Evolutionary conservation across 2,113 vertebrate genomes (phyloP).

Genomic region (Odontesthes bonariensis): DNA sequence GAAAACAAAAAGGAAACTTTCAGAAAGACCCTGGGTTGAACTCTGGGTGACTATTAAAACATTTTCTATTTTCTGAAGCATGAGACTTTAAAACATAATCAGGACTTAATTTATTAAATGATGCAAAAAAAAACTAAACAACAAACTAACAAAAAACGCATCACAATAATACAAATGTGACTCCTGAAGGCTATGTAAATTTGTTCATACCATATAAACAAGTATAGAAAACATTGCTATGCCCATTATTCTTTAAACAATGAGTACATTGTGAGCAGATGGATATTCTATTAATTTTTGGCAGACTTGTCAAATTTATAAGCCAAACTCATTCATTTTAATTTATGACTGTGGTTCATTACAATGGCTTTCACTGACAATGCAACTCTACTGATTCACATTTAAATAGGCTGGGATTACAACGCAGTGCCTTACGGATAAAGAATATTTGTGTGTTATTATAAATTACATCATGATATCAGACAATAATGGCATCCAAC

Average conservation of each 20-base stretch:
- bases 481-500: neutral
- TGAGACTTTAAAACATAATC: constrained; percentile 19
- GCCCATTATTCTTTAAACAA: constrained; percentile 50
- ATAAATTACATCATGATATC: constrained; percentile 9
- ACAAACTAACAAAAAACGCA: neutral
- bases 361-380: constrained; percentile 26
- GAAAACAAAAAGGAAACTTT: neutral
- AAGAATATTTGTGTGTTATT: constrained; percentile 13
- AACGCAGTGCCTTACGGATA: constrained; percentile 17
- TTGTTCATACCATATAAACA: constrained; percentile 7
- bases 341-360: constrained; percentile 40
- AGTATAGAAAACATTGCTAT: constrained; percentile 20
- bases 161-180: constrained; percentile 13
- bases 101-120: constrained; percentile 5
- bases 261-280: constrained; percentile 24
- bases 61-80: neutral
- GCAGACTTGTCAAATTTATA: constrained; percentile 35
- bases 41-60: neutral
- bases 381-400: constrained; percentile 32
- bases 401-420: constrained; percentile 33
- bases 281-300: constrained; percentile 54
- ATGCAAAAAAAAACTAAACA: constrained; percentile 10
- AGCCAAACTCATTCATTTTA: constrained; percentile 28
- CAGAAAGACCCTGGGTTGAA: neutral
- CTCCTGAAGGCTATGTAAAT: constrained; percentile 34